These are phyloP conservation scores for Reticulitermes lucifugus DNA, from an alignment of 2,888 invertebrate species.

Conservation along the genomic window DNA sequence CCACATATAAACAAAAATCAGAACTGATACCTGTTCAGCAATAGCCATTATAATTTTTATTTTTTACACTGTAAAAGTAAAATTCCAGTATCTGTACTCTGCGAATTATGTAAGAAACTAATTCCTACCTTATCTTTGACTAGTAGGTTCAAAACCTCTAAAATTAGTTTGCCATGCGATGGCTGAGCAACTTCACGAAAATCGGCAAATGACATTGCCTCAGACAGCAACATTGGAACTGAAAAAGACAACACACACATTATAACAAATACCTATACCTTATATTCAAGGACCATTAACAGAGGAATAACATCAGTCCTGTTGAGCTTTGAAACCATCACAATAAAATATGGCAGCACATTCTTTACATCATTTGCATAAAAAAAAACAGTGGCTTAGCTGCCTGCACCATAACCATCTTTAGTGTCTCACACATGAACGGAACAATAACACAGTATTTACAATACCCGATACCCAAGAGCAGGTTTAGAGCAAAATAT, in stretches of 20 bases:
- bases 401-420: neutral
- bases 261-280: too few species aligned
- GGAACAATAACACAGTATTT: too few species aligned
- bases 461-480: too few species aligned
- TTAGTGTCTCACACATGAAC: too few species aligned
- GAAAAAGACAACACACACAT: slow-evolving; percentile 53
- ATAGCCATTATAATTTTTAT: too few species aligned
- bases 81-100: too few species aligned
- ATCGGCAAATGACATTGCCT: slow-evolving; percentile 63
- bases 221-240: slow-evolving; percentile 68
- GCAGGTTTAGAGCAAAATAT: too few species aligned
- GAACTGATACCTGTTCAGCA: too few species aligned
- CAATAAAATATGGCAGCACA: slow-evolving; percentile 58
- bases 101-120: neutral
- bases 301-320: slow-evolving; percentile 59
- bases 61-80: too few species aligned
- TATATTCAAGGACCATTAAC: slow-evolving; percentile 14
- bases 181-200: slow-evolving; percentile 58
- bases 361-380: slow-evolving; percentile 57
- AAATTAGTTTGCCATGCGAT: slow-evolving; percentile 65
- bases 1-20: too few species aligned
- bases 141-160: slow-evolving; percentile 70
- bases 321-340: slow-evolving; percentile 63
- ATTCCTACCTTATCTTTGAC: slow-evolving; percentile 67
- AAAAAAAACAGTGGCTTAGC: too few species aligned